Evolutionary conservation across 2,888 invertebrate species (phyloP).

Genomic region (Polietes domitor): DNA sequence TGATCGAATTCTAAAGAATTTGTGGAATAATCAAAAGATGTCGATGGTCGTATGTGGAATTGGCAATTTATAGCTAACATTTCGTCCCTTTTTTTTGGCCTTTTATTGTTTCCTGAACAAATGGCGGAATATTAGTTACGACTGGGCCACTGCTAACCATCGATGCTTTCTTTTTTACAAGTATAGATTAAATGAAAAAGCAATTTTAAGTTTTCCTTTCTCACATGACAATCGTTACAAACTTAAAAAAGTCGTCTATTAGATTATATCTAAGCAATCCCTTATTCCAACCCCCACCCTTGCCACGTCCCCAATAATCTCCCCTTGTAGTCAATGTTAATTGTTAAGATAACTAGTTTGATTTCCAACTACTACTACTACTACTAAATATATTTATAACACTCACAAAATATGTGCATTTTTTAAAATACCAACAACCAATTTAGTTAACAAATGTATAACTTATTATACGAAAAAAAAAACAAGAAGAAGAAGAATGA

Average conservation of each 20-base stretch:
- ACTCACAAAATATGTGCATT: neutral
- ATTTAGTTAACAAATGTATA: conserved; percentile 60
- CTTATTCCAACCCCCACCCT: neutral
- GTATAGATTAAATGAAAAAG: neutral
- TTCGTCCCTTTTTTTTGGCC: too few relatives aligned
- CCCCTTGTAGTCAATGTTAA: conserved; percentile 50
- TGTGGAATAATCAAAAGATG: too few relatives aligned
- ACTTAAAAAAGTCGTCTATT: conserved; percentile 13
- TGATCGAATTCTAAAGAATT: too few relatives aligned
- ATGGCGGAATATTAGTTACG: too few relatives aligned
- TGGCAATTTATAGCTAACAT: too few relatives aligned
- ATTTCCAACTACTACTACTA: neutral
- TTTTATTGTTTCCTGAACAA: too few relatives aligned
- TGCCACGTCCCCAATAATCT: neutral
- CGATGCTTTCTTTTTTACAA: too few relatives aligned
- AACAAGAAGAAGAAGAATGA: neutral
- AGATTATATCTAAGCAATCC: neutral
- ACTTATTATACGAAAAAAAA: conserved; percentile 2
- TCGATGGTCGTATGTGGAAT: too few relatives aligned
- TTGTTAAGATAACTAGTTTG: conserved; percentile 46
- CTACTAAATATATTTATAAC: conserved; percentile 4
- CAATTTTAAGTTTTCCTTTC: conserved; percentile 26
- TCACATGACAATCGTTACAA: conserved; percentile 77
- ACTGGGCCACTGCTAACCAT: too few relatives aligned
- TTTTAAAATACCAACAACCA: conserved; percentile 52